A percentile compares a stretch with the other conserved stretches of the same genome.
These are phyloP conservation scores for Pseudochaenichthys georgianus DNA, from an alignment of 2,797 vertebrate species.

Conservation along the genomic window DNA sequence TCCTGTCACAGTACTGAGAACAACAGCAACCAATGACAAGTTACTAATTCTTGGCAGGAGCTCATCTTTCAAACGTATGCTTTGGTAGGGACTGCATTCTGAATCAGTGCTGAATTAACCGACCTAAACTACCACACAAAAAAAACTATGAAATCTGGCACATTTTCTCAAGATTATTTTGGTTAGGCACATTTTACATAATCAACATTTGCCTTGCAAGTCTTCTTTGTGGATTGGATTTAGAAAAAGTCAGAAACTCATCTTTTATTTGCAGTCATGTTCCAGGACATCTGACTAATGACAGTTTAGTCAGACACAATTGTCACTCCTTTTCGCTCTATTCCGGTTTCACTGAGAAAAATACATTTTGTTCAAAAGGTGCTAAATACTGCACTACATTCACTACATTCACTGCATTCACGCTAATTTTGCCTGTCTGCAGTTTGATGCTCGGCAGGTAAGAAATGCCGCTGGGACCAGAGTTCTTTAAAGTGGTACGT, in stretches of 20 bases:
- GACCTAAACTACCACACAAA: background rate
- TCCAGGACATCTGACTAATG: background rate
- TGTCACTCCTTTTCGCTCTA: background rate
- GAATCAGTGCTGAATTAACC: conserved; percentile 23
- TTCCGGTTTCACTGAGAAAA: background rate
- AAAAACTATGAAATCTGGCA: background rate
- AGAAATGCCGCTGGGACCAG: background rate
- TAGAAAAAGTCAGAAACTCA: background rate
- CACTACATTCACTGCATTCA: background rate
- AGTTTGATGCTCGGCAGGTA: background rate
- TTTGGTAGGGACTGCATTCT: conserved; percentile 20
- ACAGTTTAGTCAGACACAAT: background rate
- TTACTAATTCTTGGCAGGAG: conserved; percentile 4
- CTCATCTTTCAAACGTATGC: conserved; percentile 22
- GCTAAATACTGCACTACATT: background rate
- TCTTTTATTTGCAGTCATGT: background rate
- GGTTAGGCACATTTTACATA: too few species aligned
- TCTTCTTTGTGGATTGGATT: background rate
- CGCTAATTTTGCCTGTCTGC: background rate
- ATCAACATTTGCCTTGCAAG: background rate
- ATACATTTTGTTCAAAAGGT: background rate
- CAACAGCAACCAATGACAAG: conserved; percentile 25
- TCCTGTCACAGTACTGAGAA: conserved; percentile 35
- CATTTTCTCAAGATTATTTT: background rate
- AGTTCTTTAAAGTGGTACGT: background rate